Percentiles rank a stretch among this genome's conserved stretches.
phyloP scores from a whole-genome alignment of 2,113 vertebrate species.

The Poecile atricapillus region DNA sequence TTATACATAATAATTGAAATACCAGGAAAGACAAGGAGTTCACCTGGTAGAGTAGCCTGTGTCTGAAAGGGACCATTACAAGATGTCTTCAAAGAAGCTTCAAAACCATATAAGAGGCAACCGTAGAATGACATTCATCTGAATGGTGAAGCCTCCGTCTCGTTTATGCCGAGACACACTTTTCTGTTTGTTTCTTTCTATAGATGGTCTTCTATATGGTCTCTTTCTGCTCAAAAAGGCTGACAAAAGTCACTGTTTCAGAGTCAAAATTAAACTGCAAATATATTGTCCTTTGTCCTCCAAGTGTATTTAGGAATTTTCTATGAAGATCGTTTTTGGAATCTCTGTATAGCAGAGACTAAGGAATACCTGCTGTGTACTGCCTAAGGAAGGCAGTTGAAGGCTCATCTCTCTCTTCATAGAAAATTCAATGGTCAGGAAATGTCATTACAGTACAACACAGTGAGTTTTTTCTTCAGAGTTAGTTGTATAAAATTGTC shows the following conservation, averaged over 20 bases:
- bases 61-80: background rate
- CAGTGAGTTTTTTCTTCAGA: conserved; percentile 16
- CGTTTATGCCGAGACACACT: background rate
- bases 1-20: background rate
- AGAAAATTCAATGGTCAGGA: conserved; percentile 30
- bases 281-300: background rate
- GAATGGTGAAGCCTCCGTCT: background rate
- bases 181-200: background rate
- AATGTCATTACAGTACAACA: conserved; percentile 25
- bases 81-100: background rate
- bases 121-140: background rate
- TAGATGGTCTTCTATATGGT: background rate
- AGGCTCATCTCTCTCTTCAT: conserved; percentile 36
- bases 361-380: background rate
- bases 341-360: background rate
- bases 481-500: conserved; percentile 32
- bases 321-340: background rate
- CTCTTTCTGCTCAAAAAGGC: background rate
- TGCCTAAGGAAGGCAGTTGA: background rate
- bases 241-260: background rate
- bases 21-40: background rate
- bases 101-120: background rate
- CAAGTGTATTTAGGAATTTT: background rate
- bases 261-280: background rate
- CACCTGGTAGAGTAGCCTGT: background rate